These are phyloP conservation scores for Anabacerthia variegaticeps DNA, from an alignment of 2,797 vertebrate species.

Conservation along the genomic window DNA sequence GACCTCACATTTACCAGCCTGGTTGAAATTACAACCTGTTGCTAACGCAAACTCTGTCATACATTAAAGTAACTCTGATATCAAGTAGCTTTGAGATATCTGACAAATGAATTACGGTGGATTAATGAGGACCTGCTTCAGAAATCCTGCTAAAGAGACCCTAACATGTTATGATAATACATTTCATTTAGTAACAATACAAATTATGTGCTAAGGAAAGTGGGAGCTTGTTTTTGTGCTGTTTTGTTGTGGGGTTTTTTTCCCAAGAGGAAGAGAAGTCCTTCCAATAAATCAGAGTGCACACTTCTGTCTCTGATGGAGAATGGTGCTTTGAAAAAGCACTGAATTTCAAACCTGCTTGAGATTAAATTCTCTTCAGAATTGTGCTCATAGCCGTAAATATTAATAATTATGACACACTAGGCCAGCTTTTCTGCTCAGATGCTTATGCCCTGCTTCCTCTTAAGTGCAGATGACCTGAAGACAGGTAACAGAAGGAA, in stretches of 20 bases:
- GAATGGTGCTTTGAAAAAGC: background rate
- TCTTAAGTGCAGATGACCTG: background rate
- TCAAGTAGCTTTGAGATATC: constrained; percentile 50
- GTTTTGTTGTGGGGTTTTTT: background rate
- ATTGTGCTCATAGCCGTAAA: constrained; percentile 20
- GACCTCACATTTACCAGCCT: constrained; percentile 61
- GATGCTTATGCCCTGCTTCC: background rate
- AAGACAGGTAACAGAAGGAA: background rate
- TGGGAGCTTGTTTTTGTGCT: background rate
- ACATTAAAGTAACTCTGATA: constrained; percentile 60
- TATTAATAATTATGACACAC: constrained; percentile 20
- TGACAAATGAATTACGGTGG: background rate
- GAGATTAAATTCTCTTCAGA: background rate
- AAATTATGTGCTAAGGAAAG: background rate
- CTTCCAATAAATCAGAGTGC: background rate
- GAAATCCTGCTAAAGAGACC: constrained; percentile 27
- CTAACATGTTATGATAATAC: background rate
- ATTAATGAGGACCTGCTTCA: constrained; percentile 46
- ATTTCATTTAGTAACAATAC: background rate
- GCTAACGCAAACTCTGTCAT: constrained; percentile 69
- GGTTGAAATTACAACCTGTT: constrained; percentile 75
- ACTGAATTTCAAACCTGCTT: constrained; percentile 4
- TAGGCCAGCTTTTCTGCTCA: background rate
- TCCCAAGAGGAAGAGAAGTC: background rate
- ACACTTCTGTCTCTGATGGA: background rate